Base-by-base conservation (phyloP, 2,888 invertebrate species). In the Nipponacmea schrenckii region DNA sequence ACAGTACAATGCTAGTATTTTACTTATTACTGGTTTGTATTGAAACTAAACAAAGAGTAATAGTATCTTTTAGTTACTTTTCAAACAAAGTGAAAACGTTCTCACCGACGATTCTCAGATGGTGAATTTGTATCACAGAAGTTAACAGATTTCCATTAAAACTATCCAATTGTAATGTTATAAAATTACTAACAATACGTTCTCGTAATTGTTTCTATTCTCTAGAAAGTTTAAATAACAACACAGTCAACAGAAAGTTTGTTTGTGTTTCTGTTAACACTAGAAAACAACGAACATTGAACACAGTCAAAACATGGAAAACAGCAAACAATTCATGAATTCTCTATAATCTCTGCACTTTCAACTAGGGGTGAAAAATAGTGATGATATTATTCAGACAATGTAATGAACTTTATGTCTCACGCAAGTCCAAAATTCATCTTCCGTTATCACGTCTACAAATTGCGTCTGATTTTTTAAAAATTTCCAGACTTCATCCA, bases 321-420 rank as follows among this genome's bases (percentile, higher is more conserved):
- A 56, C 24, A 24, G 24, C 56, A 56, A 56, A 56, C 56, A 56
- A 12, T 24, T 56, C 14, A 56, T 56, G 24, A 24, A 56, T 56
- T 56, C 56, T 56, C 20, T 20, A 24, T 24, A 24, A 56, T 56
- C 24, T 56, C 24, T 56, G 56, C 56, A 56, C 56, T 56, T 56
- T 24, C 24, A 8, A 56, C 12, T 10, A 24, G 14, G 12, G 56
- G 56, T 20, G 56, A 20, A 24, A 56, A 3, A 24, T 24, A 56
- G 56, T 56, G 56, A 10, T 24, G 56, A 56, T 56, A 56, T 24
- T 24, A 56, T 56, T 56, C 56, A 56, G 56, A 56, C 56, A 56
- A 20, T 24, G 20, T 24, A 56, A 56, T 24, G 20, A 56, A 56
- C 20, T 20, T 56, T 56, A 56, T 56, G 56, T 20, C 56, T 56